Evolutionary conservation across 2,888 invertebrate genomes (phyloP).

Genomic region (Temnothorax ravouxi): DNA sequence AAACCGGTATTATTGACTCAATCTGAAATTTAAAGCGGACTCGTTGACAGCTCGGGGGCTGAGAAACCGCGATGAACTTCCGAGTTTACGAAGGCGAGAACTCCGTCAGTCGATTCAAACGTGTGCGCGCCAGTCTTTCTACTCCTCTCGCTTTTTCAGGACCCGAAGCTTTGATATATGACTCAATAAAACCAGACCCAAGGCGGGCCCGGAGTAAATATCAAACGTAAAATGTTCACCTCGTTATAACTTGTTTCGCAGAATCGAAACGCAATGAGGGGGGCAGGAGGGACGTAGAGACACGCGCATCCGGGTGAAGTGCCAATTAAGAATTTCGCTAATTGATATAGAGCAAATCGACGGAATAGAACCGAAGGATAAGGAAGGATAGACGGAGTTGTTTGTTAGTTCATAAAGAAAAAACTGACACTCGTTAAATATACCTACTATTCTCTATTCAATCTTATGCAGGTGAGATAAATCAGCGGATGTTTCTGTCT

Average conservation of each 20-base stretch:
- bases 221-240: constrained; percentile 84
- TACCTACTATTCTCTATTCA: not conserved
- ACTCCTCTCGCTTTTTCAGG: constrained; percentile 54
- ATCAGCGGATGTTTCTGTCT: not conserved
- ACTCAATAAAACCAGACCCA: constrained; percentile 84
- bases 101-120: constrained; percentile 46
- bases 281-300: constrained; percentile 44
- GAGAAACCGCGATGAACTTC: constrained; percentile 1
- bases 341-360: constrained; percentile 73
- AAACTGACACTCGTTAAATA: not conserved
- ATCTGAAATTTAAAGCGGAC: constrained; percentile 3
- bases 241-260: constrained; percentile 82
- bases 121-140: constrained; percentile 36
- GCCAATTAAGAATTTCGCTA: constrained; percentile 77
- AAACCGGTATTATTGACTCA: not conserved
- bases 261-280: constrained; percentile 16
- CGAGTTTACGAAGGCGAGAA: constrained; percentile 35
- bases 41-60: not conserved
- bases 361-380: constrained; percentile 14
- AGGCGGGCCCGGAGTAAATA: constrained; percentile 82
- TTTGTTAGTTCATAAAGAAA: constrained; percentile 3
- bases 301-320: constrained; percentile 67
- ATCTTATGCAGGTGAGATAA: constrained; percentile 3
- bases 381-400: not conserved
- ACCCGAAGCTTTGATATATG: constrained; percentile 83